phyloP scores from a whole-genome alignment of 2,113 vertebrate species.

The Brevimyrus niger region DNA sequence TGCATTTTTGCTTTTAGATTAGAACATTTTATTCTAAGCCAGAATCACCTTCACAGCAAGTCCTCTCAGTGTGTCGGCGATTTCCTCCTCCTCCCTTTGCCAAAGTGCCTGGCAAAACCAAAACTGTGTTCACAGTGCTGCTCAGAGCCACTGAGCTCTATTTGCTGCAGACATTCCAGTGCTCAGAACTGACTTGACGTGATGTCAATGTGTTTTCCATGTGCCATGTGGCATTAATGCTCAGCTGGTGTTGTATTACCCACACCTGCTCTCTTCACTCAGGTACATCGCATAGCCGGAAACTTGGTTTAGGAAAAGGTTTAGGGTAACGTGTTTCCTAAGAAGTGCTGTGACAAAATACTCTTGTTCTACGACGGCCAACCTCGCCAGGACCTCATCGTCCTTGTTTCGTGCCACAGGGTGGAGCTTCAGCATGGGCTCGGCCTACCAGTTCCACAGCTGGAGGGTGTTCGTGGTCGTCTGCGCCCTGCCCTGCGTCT shows the following conservation, averaged over 20 bases:
- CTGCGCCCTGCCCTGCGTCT: constrained; percentile 88
- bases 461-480: constrained; percentile 97
- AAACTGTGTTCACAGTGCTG: not conserved
- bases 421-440: constrained; percentile 99
- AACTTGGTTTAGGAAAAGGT: not conserved
- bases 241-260: not conserved
- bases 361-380: not conserved
- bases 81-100: not conserved
- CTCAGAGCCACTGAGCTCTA: not conserved
- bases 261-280: not conserved
- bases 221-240: not conserved
- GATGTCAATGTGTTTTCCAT: not conserved
- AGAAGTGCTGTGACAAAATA: not conserved
- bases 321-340: not conserved
- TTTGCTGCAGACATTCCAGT: not conserved
- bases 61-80: not conserved
- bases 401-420: constrained; percentile 52
- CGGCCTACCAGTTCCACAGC: constrained; percentile 97
- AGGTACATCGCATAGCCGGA: not conserved
- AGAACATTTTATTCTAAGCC: not conserved
- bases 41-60: not conserved
- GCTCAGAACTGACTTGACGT: not conserved
- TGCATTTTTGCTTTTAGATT: not conserved
- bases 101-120: not conserved
- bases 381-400: not conserved